phyloP scores from a whole-genome alignment of 1,140 invertebrate species.

The Ceratina calcarata region DNA sequence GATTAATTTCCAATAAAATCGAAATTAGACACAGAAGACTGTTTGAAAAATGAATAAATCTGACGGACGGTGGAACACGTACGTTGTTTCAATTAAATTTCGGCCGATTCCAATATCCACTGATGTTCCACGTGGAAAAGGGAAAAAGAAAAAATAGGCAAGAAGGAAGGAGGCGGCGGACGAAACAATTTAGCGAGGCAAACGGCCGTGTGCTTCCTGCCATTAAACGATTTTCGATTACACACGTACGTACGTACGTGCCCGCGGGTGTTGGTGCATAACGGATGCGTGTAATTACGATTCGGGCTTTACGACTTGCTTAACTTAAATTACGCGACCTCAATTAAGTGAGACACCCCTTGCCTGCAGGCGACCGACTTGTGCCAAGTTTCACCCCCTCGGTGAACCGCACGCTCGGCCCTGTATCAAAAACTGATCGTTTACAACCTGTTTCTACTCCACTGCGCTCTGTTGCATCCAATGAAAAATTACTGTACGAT shows the following conservation, averaged over 20 bases:
- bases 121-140: background rate
- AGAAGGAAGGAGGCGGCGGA: background rate
- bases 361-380: conserved; percentile 29
- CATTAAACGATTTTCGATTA: conserved; percentile 60
- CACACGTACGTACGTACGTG: conserved; percentile 33
- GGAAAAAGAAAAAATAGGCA: background rate
- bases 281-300: conserved; percentile 66
- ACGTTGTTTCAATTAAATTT: conserved; percentile 11
- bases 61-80: background rate
- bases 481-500: background rate
- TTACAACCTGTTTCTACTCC: background rate
- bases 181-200: conserved; percentile 54
- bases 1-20: no score
- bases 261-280: conserved; percentile 47
- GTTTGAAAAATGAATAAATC: background rate
- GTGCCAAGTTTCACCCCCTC: conserved; percentile 55
- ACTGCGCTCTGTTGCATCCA: background rate
- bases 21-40: no score
- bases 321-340: conserved; percentile 68
- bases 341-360: conserved; percentile 61
- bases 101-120: conserved; percentile 30
- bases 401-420: background rate
- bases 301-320: conserved; percentile 68
- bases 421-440: conserved; percentile 44
- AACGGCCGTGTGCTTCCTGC: conserved; percentile 34